phyloP scores from a whole-genome alignment of 1,140 invertebrate species.

The Drosophila arizonae region DNA sequence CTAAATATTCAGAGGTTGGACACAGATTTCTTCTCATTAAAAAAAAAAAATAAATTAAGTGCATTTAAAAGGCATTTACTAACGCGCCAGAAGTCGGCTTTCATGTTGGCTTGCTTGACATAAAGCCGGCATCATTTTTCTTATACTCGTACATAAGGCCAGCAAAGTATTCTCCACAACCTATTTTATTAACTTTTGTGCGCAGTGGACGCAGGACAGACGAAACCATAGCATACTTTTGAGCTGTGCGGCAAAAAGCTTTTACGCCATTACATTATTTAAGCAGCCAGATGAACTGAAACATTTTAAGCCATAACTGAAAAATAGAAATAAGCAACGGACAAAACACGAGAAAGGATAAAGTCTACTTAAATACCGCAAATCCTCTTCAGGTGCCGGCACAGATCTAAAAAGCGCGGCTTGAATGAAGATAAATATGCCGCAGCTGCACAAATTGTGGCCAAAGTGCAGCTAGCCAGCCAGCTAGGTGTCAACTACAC shows the following conservation, averaged over 20 bases:
- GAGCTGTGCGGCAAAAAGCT: slow-evolving; percentile 28
- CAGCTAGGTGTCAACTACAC: slow-evolving; percentile 52
- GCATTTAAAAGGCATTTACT: too few relatives aligned
- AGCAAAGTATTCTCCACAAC: slow-evolving; percentile 1
- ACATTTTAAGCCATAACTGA: slow-evolving; percentile 77
- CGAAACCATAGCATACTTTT: slow-evolving; percentile 28
- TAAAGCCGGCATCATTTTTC: not conserved
- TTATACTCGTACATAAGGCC: not conserved
- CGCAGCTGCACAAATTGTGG: slow-evolving; percentile 32
- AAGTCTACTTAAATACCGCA: slow-evolving; percentile 74
- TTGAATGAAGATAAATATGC: slow-evolving; percentile 72
- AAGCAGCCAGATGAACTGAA: slow-evolving; percentile 55
- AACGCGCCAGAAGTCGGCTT: not conserved
- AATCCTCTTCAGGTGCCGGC: slow-evolving; percentile 39
- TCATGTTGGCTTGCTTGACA: not conserved
- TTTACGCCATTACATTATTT: slow-evolving; percentile 27
- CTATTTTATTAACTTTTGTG: slow-evolving; percentile 17
- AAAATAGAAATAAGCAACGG: slow-evolving; percentile 34
- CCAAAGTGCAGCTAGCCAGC: slow-evolving; percentile 61
- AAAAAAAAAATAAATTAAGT: too few relatives aligned
- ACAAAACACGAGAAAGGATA: slow-evolving; percentile 29
- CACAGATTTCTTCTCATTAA: too few relatives aligned
- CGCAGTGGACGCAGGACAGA: slow-evolving; percentile 7
- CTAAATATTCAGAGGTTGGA: too few relatives aligned
- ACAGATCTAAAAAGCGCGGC: slow-evolving; percentile 32